Percentiles rank a stretch among this genome's conserved stretches.
Evolutionary conservation across 2,797 vertebrate genomes (phyloP).

Genomic region (Siniperca undulata): DNA sequence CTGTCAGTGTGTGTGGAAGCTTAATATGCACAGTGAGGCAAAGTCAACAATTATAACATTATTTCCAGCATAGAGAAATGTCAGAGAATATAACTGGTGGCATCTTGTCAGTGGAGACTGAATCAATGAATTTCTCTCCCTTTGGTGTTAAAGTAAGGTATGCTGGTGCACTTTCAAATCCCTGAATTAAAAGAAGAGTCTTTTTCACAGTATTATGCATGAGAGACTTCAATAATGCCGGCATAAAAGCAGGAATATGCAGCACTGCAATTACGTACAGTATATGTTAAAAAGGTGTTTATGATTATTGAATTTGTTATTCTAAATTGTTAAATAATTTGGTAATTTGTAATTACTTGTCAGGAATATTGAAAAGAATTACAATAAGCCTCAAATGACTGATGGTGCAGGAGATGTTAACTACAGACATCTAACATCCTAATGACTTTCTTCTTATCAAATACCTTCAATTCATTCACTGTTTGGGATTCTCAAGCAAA

Average conservation of each 20-base stretch:
- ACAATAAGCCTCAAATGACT: conserved; percentile 12
- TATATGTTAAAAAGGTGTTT: conserved; percentile 50
- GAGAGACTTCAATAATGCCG: conserved; percentile 66
- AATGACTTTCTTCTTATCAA: conserved; percentile 7
- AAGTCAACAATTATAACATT: conserved; percentile 87
- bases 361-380: conserved; percentile 6
- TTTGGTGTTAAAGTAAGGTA: conserved; percentile 80
- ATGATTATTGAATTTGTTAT: conserved; percentile 48
- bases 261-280: conserved; percentile 44
- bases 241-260: conserved; percentile 63
- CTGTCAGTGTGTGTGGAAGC: conserved; percentile 78
- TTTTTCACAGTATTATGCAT: conserved; percentile 71
- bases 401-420: not conserved
- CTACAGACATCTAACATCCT: not conserved
- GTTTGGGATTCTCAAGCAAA: not conserved
- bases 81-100: conserved; percentile 82
- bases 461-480: not conserved
- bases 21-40: conserved; percentile 82
- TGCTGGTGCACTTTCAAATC: conserved; percentile 73
- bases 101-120: conserved; percentile 77
- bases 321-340: conserved; percentile 40
- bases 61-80: conserved; percentile 81
- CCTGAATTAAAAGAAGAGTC: conserved; percentile 72
- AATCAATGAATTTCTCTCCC: conserved; percentile 77
- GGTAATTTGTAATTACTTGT: conserved; percentile 38